A percentile compares a stretch with the other conserved stretches of the same genome.
These are phyloP conservation scores for Cheirogaleus medius DNA, from an alignment of 2,113 vertebrate genomes.

Conservation along the genomic window DNA sequence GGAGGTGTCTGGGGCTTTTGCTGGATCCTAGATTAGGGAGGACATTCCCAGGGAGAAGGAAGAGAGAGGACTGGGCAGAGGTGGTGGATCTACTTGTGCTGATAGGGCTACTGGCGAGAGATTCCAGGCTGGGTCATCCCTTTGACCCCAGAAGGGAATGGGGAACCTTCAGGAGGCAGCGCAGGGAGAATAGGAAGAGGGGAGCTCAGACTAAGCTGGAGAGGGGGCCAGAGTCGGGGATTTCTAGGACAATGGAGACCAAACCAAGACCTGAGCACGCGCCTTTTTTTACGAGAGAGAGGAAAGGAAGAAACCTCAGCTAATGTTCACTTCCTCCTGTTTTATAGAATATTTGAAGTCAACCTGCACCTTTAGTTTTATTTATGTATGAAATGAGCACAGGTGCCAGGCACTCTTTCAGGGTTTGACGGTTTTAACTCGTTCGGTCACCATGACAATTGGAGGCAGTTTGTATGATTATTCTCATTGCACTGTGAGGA, in stretches of 20 bases:
- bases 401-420: not conserved
- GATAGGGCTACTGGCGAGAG: not conserved
- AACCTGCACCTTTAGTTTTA: not conserved
- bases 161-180: not conserved
- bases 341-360: not conserved
- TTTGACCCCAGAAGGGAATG: not conserved
- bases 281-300: not conserved
- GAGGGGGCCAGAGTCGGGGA: fast-evolving
- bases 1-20: not conserved
- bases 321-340: not conserved
- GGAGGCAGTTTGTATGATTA: not conserved
- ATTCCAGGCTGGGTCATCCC: not conserved
- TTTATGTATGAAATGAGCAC: not conserved
- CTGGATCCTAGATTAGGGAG: not conserved
- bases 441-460: not conserved
- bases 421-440: not conserved
- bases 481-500: not conserved
- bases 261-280: not conserved
- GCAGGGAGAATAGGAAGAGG: not conserved
- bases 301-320: not conserved
- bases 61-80: not conserved
- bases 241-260: not conserved
- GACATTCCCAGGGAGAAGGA: not conserved
- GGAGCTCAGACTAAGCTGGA: not conserved
- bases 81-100: not conserved